phyloP scores from a whole-genome alignment of 2,113 vertebrate genomes.

The Embiotoca jacksoni region DNA sequence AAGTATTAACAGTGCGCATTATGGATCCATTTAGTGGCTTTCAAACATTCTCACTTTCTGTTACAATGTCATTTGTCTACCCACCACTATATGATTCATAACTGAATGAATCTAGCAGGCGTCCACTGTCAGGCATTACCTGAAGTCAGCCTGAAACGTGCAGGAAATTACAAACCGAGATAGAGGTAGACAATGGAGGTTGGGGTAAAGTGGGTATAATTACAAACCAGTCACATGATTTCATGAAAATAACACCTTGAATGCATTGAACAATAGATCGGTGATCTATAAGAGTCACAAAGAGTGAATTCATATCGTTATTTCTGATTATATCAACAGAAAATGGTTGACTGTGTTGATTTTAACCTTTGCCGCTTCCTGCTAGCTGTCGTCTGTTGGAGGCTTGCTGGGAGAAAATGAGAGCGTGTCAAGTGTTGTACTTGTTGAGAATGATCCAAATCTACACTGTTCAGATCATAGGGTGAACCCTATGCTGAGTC shows the following conservation, averaged over 20 bases:
- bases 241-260: neutral
- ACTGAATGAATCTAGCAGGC: too few relatives aligned
- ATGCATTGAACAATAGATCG: neutral
- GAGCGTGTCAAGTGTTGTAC: slow-evolving; percentile 27
- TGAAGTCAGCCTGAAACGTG: too few relatives aligned
- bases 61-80: too few relatives aligned
- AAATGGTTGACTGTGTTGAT: slow-evolving; percentile 34
- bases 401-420: slow-evolving; percentile 49
- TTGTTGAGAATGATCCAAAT: slow-evolving; percentile 21
- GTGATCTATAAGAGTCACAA: neutral
- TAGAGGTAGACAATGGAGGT: too few relatives aligned
- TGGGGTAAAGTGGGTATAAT: neutral
- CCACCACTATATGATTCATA: too few relatives aligned
- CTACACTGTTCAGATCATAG: slow-evolving; percentile 28
- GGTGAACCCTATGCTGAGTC: neutral
- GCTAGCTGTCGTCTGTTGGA: slow-evolving; percentile 57
- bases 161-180: too few relatives aligned
- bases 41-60: too few relatives aligned
- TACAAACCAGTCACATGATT: neutral
- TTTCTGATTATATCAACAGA: slow-evolving; percentile 30
- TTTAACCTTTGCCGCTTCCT: slow-evolving; percentile 46
- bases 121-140: too few relatives aligned
- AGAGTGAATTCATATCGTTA: slow-evolving; percentile 10
- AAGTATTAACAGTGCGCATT: too few relatives aligned
- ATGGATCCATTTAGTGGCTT: too few relatives aligned